Base-by-base conservation (phyloP, 2,797 vertebrate species). In the Channallabes apus region DNA sequence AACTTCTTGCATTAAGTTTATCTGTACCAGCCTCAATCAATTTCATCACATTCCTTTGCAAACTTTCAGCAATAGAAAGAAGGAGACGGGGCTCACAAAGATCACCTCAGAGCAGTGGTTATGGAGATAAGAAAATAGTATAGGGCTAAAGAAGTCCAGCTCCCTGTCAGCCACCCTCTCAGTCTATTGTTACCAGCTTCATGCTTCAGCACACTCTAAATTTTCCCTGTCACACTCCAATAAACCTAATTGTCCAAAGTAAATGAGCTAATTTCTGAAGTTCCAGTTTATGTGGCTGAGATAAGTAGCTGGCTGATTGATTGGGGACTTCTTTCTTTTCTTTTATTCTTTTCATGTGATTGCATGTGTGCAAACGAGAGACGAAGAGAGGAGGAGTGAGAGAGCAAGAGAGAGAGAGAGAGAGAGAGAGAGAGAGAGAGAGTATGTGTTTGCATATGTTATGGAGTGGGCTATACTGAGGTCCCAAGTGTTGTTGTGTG, bases 201-300 rank as follows among this genome's bases (percentile, higher is more conserved):
- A 96, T 93, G 97, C 96, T 96, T 95, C 94, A 91, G 92, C 89
- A 94, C 93, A 93, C 96, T 95, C 96, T 96, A 96, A 96, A 98
- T 96, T 97, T 97, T 96, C 94, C 96, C 96, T 97, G 97, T 98
- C 97, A 99, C 97, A 97, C 97, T 98, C 96, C 97, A 98, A 97
- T 99, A 98, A 96, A 96, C 97, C 96, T 99, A 98, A 99, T 99
- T 98, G 97, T 98, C 95, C 96, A 97, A 97, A 98, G 97, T 97
- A 97, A 99, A 99, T 98, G 96, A 98, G 96, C 96, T 98, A 97
- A 98, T 98, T 98, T 98, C 96, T 97, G 96, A 97, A 98, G 96
- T 97, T 97, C 95, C 96, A 95, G 96, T 96, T 96, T 96, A 96
- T 96, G 96, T 96, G 96, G 94, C 91, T 93, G 94, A 97, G 97